These are phyloP conservation scores for Pseudochaenichthys georgianus DNA, from an alignment of 2,797 vertebrate species.

Conservation along the genomic window DNA sequence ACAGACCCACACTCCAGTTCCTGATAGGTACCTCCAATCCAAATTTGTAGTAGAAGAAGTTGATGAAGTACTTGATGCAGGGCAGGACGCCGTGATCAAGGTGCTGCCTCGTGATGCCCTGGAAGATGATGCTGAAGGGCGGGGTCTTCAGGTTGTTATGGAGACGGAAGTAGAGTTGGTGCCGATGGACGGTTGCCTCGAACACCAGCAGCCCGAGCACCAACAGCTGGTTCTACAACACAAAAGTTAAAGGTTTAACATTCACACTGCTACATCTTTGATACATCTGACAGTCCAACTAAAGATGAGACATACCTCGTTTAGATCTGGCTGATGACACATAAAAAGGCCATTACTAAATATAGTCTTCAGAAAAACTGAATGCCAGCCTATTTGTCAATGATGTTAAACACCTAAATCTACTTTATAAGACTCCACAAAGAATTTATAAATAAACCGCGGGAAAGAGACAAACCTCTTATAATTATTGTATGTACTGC, in stretches of 20 bases:
- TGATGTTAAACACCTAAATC: no score
- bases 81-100: constrained; percentile 77
- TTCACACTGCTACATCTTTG: no score
- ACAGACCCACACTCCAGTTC: not conserved
- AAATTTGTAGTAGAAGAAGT: constrained; percentile 86
- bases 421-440: no score
- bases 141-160: constrained; percentile 75
- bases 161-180: constrained; percentile 79
- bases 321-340: no score
- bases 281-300: no score
- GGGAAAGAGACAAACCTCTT: no score
- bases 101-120: constrained; percentile 75
- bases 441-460: no score
- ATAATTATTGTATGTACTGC: no score
- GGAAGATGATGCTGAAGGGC: constrained; percentile 71
- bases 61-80: constrained; percentile 83
- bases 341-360: no score
- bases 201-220: constrained; percentile 81
- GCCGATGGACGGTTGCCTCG: constrained; percentile 76
- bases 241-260: not conserved
- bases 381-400: no score
- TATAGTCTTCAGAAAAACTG: no score
- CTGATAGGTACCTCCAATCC: constrained; percentile 82
- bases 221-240: constrained; percentile 80
- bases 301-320: no score